phyloP scores from a whole-genome alignment of 2,797 vertebrate genomes.

The Merluccius polli region DNA sequence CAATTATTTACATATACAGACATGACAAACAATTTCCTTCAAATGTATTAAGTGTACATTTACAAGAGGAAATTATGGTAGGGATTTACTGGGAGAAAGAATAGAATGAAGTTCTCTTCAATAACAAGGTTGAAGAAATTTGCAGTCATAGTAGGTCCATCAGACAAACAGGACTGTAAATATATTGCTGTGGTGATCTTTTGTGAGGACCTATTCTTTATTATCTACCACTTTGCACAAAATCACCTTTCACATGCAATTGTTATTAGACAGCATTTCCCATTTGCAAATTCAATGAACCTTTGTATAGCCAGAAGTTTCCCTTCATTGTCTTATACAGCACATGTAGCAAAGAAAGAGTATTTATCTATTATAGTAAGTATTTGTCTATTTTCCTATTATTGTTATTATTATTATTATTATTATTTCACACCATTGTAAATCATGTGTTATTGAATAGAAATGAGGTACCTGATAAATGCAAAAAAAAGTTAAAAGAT shows the following conservation, averaged over 20 bases:
- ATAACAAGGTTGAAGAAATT: background rate
- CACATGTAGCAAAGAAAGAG: background rate
- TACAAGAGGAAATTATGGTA: background rate
- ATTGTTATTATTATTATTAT: background rate
- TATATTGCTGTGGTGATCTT: background rate
- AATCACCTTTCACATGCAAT: background rate
- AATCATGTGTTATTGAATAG: background rate
- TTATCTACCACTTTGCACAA: background rate
- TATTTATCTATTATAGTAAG: background rate
- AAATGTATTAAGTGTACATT: background rate
- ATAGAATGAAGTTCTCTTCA: slow-evolving; percentile 2
- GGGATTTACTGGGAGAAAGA: background rate
- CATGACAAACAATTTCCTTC: too few relatives aligned
- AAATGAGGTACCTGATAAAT: background rate
- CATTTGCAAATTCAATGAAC: background rate
- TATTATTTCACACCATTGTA: background rate
- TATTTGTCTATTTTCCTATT: background rate
- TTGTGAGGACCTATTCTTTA: background rate
- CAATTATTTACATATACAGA: too few relatives aligned
- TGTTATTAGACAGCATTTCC: background rate
- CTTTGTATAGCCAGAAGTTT: background rate
- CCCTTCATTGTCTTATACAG: background rate
- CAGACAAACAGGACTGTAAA: background rate
- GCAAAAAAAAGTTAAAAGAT: too few relatives aligned
- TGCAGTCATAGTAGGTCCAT: background rate